Conservation (phyloP, 2,888 invertebrate species). For the Sinodicranocentrus sp. region DNA sequence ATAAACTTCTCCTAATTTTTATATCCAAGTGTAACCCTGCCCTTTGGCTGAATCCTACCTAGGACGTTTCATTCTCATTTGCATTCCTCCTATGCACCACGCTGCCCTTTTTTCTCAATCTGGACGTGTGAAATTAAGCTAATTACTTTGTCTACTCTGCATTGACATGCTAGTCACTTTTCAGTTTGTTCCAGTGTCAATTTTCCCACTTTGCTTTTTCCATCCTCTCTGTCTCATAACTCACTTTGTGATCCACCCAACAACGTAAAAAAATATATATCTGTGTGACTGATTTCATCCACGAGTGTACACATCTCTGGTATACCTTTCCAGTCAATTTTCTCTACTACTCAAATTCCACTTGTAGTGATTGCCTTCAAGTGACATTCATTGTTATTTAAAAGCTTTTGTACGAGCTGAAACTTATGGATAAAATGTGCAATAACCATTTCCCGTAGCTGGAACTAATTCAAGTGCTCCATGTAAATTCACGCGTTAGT, state of each 20-base stretch:
- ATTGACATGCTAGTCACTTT: neutral
- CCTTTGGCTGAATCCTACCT: conserved; percentile 30
- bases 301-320: too few species aligned
- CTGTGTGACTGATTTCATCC: too few species aligned
- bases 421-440: neutral
- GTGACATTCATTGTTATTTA: neutral
- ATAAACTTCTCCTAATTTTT: too few species aligned
- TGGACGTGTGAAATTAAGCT: conserved; percentile 13
- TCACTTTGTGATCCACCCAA: too few species aligned
- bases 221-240: too few species aligned
- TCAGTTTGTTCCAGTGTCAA: neutral
- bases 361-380: neutral
- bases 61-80: conserved; percentile 21
- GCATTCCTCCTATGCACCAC: conserved; percentile 18
- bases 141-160: conserved; percentile 16
- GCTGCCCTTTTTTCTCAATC: neutral
- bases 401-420: neutral
- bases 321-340: too few species aligned
- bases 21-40: conserved; percentile 35
- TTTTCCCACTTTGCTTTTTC: too few species aligned
- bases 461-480: conserved; percentile 23
- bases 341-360: too few species aligned
- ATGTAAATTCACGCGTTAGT: conserved; percentile 26
- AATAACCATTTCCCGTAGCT: conserved; percentile 31
- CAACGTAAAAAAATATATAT: too few species aligned